These are phyloP conservation scores for Neostethus bicornis DNA, from an alignment of 2,797 vertebrate species.

Conservation along the genomic window DNA sequence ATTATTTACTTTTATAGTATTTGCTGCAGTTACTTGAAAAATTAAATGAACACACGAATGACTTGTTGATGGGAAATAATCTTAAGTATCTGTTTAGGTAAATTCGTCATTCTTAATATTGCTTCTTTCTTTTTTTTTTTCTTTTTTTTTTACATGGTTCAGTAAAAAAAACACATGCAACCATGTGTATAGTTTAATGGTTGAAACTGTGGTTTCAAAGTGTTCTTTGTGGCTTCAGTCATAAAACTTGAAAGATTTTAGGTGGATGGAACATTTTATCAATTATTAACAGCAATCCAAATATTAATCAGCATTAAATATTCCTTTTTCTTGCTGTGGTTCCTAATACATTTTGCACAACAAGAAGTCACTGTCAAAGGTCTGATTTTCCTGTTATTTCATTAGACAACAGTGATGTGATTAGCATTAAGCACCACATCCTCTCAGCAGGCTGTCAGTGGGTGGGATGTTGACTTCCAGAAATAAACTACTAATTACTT, in stretches of 20 bases:
- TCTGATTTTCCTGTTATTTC: slow-evolving; percentile 53
- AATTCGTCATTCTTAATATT: no score
- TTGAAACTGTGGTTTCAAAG: slow-evolving; percentile 52
- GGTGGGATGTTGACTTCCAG: slow-evolving; percentile 39
- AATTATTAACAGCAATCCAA: slow-evolving; percentile 75
- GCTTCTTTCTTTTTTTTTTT: background rate
- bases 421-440: slow-evolving; percentile 52
- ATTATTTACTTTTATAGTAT: no score
- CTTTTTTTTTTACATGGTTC: slow-evolving; percentile 3
- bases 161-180: no score
- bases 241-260: slow-evolving; percentile 71
- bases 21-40: no score
- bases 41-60: no score
- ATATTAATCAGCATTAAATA: slow-evolving; percentile 60
- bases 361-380: slow-evolving; percentile 52
- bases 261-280: slow-evolving; percentile 73
- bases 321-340: slow-evolving; percentile 58
- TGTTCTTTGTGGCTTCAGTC: slow-evolving; percentile 52
- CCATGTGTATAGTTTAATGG: slow-evolving; percentile 17
- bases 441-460: slow-evolving; percentile 26
- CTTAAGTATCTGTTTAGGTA: no score
- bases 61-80: no score
- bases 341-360: slow-evolving; percentile 44
- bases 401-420: slow-evolving; percentile 45
- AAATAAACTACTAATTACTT: no score